Evolutionary conservation across 2,888 invertebrate species (phyloP), one percentile per base, ranked within the genome.

Genomic region (Melipona beecheii): DNA sequence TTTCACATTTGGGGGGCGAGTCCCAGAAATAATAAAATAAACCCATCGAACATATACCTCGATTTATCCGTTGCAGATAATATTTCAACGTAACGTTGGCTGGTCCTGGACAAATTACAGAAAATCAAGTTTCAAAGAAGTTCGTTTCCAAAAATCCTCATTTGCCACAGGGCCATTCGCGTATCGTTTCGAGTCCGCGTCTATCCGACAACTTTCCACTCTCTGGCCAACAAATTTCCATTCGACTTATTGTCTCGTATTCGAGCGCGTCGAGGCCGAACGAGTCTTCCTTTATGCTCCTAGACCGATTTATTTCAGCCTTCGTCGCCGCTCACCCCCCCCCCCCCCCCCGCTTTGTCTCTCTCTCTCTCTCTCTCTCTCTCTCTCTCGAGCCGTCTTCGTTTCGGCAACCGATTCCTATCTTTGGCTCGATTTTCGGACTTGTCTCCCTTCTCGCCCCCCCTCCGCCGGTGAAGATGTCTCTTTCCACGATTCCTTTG

Each of bases 351-450:
- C 17, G 27, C 24, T 27, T 27, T 27, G 17, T 60, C 24, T 60
- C 24, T 27, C 27, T 3, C 27, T 19, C 27, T 0, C 6, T 31
- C 31, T 31, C 4, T 60, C 24, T 60, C 24, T 27, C 27, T 3
- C 27, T 5, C 4, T 5, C 50, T 4, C 52, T 0, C 6, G 9
- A 27, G 27, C 15, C 68, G 19, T 49, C 36, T 77, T 52, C 17
- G 21, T 60, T 60, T 72, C 62, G 31, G 9, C 52, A 43, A 43
- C 58, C 27, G 58, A 72, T 58, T n/a, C 58, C 54, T 65, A 75
- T 75, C 64, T 54, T 75, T 56, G 43, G 56, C 58, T 75, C 31
- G 50, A 36, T 50, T 76, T 58, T 69, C 60, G 60, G 60, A 60
- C 60, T 50, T 76, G 60, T 60, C 75, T 24, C 60, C 19, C 58